phyloP scores from a whole-genome alignment of 2,113 vertebrate genomes.

The Albula glossodonta region DNA sequence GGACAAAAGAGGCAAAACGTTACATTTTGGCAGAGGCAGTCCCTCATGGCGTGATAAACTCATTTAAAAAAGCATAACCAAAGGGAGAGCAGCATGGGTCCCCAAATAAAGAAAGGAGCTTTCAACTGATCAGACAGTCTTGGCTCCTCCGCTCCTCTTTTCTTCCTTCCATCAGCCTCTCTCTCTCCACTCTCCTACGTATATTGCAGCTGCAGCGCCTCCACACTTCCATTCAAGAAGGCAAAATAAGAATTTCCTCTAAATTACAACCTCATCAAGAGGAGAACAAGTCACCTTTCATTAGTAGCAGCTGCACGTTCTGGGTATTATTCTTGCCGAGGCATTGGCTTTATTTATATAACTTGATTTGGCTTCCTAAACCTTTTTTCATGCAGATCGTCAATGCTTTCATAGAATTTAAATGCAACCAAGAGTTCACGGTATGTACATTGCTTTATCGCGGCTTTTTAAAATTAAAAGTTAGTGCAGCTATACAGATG shows the following conservation, averaged over 20 bases:
- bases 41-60: slow-evolving; percentile 68
- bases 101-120: slow-evolving; percentile 60
- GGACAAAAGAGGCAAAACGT: slow-evolving; percentile 47
- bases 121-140: slow-evolving; percentile 60
- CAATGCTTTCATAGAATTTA: slow-evolving; percentile 24
- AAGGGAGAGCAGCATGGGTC: slow-evolving; percentile 66
- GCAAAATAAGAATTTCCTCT: slow-evolving; percentile 38
- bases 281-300: slow-evolving; percentile 34
- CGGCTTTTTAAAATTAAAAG: slow-evolving; percentile 45
- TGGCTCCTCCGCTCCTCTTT: slow-evolving; percentile 48
- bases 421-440: slow-evolving; percentile 34
- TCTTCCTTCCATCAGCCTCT: slow-evolving; percentile 24
- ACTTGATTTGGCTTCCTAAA: slow-evolving; percentile 40
- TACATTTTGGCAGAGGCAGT: slow-evolving; percentile 60
- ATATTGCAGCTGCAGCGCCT: slow-evolving; percentile 50
- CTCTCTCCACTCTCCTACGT: slow-evolving; percentile 30
- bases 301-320: slow-evolving; percentile 55
- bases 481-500: slow-evolving; percentile 37
- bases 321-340: slow-evolving; percentile 33
- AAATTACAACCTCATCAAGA: slow-evolving; percentile 47
- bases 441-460: slow-evolving; percentile 27
- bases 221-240: slow-evolving; percentile 36
- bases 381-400: slow-evolving; percentile 18
- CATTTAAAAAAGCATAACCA: slow-evolving; percentile 64
- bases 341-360: slow-evolving; percentile 26